Evolutionary conservation across 2,888 invertebrate species (phyloP).

Genomic region (Matsumyia berberina): DNA sequence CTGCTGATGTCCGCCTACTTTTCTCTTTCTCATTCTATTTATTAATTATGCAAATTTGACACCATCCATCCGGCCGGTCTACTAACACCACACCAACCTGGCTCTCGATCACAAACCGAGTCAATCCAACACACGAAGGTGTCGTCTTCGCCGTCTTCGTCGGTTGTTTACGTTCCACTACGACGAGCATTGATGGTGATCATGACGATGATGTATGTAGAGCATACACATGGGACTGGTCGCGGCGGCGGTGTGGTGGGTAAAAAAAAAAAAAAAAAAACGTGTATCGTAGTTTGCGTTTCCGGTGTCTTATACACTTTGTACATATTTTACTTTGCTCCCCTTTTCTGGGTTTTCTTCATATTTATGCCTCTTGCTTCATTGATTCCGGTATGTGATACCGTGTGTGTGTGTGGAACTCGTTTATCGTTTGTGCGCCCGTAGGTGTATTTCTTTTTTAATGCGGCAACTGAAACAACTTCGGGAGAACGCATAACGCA

Average conservation of each 20-base stretch:
- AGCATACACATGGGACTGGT: constrained; percentile 44
- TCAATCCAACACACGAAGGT: constrained; percentile 61
- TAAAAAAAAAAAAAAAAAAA: constrained; percentile 48
- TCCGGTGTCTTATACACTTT: constrained; percentile 73
- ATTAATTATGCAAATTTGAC: constrained; percentile 76
- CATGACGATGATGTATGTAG: constrained; percentile 65
- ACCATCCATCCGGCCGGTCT: constrained; percentile 76
- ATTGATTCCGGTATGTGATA: constrained; percentile 70
- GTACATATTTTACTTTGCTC: constrained; percentile 61
- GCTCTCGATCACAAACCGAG: constrained; percentile 47
- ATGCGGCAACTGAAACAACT: constrained; percentile 39
- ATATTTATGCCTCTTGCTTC: constrained; percentile 67
- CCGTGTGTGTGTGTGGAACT: constrained; percentile 56
- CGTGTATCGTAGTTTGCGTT: constrained; percentile 74
- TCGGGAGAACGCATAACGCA: constrained; percentile 70
- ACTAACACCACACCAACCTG: constrained; percentile 65
- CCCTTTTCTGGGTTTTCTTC: constrained; percentile 71
- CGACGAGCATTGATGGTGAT: constrained; percentile 49
- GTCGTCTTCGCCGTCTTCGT: constrained; percentile 57
- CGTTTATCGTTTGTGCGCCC: constrained; percentile 51
- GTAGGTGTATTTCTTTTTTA: constrained; percentile 59
- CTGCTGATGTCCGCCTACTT: constrained; percentile 55
- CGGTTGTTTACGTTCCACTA: constrained; percentile 72
- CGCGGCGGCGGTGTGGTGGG: constrained; percentile 20
- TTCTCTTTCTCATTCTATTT: constrained; percentile 68